Evolutionary conservation across 2,797 vertebrate species (phyloP), one percentile per base, ranked within the genome.

Genomic region (Helarctos malayanus): DNA sequence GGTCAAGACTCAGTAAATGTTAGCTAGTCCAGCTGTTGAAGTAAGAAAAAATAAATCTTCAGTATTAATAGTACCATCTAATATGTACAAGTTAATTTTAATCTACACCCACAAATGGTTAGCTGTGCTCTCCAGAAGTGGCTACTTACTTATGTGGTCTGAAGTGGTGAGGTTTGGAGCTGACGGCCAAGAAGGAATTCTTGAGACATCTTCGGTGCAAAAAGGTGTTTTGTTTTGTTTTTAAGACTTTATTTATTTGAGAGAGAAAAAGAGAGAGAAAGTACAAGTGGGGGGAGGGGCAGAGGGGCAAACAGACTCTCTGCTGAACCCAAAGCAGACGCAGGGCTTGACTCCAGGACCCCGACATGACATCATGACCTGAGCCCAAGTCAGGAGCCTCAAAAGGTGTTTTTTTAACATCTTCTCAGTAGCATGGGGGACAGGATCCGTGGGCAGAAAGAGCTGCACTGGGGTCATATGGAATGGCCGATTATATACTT

Each of bases 31-130:
- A 90, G 61, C 29, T 90, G 61, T 7, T 80, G 32, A 95, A 49
- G 54, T 29, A 71, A 92, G 19, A 83, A 92, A 80, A 78, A 68
- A 82, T 71, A 68, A 68, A 35, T 79, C 41, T 61, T 80, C 86
- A 81, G 57, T 87, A 90, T 79, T 78, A 90, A 63, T 19, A 82
- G 59, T 52, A 78, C 83, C 5, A 76, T 47, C 27, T 87, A 78
- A 82, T 9, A 54, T 54, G 13, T 76, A 71, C 32, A 88, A 79
- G 19, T 81, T 88, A 73, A 89, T 69, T 81, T 94, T 80, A 95
- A 89, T 81, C 45, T 89, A 80, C 12, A 93, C 29, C 25, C 6
- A 78, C 81, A 7, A 41, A 71, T 29, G 7, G 3, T 63, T 79
- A 89, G 49, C 80, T 63, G 87, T 11, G 45, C 45, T 84, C 52